phyloP scores from a whole-genome alignment of 2,888 invertebrate genomes.

The Dicranocentrus wangi region DNA sequence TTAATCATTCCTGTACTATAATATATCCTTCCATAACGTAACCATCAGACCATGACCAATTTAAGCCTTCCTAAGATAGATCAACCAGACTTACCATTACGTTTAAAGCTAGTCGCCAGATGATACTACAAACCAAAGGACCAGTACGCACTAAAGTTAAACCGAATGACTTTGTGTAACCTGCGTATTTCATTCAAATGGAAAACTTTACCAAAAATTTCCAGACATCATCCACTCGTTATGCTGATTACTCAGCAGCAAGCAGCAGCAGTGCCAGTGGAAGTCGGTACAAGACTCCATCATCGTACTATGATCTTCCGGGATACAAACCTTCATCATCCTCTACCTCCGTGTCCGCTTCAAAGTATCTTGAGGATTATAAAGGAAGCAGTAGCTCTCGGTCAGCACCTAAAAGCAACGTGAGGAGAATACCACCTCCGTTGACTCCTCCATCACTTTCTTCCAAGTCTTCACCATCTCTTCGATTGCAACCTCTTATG shows the following conservation, averaged over 20 bases:
- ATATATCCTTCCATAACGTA: neutral
- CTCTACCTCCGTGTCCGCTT: slow-evolving; percentile 49
- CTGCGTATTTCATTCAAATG: slow-evolving; percentile 64
- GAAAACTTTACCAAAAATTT: slow-evolving; percentile 68
- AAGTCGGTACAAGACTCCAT: slow-evolving; percentile 61
- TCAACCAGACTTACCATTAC: slow-evolving; percentile 44
- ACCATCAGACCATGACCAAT: neutral
- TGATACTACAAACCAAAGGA: slow-evolving; percentile 42
- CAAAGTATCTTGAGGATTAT: slow-evolving; percentile 66
- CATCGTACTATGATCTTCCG: slow-evolving; percentile 56
- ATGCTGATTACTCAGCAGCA: slow-evolving; percentile 60
- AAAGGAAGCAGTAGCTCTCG: slow-evolving; percentile 59
- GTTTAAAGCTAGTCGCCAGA: slow-evolving; percentile 49
- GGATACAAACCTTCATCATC: slow-evolving; percentile 64
- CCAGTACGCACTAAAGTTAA: slow-evolving; percentile 57
- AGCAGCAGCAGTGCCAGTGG: slow-evolving; percentile 52
- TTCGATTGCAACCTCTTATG: slow-evolving; percentile 65
- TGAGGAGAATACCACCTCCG: slow-evolving; percentile 72
- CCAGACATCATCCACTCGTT: slow-evolving; percentile 69
- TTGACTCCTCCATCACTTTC: slow-evolving; percentile 64
- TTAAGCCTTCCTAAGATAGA: slow-evolving; percentile 23
- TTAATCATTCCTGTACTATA: neutral
- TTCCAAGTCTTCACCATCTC: slow-evolving; percentile 57
- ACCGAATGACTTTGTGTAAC: slow-evolving; percentile 43
- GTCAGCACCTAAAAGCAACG: slow-evolving; percentile 64